Evolutionary conservation across 2,888 invertebrate species (phyloP).

Genomic region (Dryobotodes eremita): DNA sequence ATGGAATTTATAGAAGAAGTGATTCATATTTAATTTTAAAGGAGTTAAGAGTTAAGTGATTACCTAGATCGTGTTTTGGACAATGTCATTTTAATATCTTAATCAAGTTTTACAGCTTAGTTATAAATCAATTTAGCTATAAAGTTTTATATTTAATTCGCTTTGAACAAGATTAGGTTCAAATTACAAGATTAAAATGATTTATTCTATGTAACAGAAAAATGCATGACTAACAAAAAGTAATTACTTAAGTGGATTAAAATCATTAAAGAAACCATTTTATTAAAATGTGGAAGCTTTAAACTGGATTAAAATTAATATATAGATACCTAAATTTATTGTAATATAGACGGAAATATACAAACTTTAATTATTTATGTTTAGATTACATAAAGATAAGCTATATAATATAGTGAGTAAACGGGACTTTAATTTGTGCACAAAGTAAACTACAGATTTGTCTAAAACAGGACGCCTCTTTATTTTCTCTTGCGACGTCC

Average conservation of each 20-base stretch:
- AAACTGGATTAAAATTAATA: neutral
- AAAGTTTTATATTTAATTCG: conserved; percentile 35
- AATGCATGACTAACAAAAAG: conserved; percentile 21
- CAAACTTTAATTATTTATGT: neutral
- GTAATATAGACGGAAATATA: neutral
- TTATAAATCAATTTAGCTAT: conserved; percentile 50
- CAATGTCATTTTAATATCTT: conserved; percentile 54
- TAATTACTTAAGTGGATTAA: conserved; percentile 12
- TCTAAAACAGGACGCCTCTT: neutral
- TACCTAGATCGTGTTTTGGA: conserved; percentile 37
- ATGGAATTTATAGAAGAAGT: conserved; percentile 38
- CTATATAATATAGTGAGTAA: neutral
- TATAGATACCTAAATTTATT: conserved; percentile 5
- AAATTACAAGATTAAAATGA: conserved; percentile 20
- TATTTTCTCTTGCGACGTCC: neutral
- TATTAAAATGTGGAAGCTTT: conserved; percentile 4
- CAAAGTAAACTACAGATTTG: neutral
- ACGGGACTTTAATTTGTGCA: neutral
- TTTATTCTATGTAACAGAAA: neutral
- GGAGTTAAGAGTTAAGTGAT: conserved; percentile 39
- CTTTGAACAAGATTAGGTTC: conserved; percentile 26
- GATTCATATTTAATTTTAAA: conserved; percentile 55
- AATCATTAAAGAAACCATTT: conserved; percentile 1
- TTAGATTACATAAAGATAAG: neutral
- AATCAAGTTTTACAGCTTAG: conserved; percentile 52